A percentile compares a stretch with the other conserved stretches of the same genome.
phyloP scores from a whole-genome alignment of 2,113 vertebrate genomes.

The Brachionichthys hirsutus region DNA sequence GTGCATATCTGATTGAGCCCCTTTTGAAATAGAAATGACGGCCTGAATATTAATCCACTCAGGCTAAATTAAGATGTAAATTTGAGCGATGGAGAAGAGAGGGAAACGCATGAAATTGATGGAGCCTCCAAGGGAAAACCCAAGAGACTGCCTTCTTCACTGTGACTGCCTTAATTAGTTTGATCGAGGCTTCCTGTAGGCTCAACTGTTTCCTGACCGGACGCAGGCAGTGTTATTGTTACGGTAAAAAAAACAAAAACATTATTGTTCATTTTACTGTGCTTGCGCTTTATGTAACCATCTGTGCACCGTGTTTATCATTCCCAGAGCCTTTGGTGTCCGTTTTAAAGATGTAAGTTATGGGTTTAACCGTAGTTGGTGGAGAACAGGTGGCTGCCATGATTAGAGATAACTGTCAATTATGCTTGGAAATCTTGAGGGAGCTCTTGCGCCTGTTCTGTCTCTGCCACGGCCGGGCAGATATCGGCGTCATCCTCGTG shows the following conservation, averaged over 20 bases:
- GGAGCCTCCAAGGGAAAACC: conserved; percentile 29
- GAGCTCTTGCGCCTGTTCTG: conserved; percentile 50
- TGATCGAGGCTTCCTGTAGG: conserved; percentile 21
- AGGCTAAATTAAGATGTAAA: conserved; percentile 56
- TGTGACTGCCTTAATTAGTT: conserved; percentile 45
- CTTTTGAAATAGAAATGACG: conserved; percentile 59
- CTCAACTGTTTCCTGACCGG: conserved; percentile 32
- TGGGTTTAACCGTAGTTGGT: conserved; percentile 50
- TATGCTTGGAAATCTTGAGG: conserved; percentile 56
- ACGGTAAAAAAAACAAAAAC: conserved; percentile 22
- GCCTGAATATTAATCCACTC: conserved; percentile 56
- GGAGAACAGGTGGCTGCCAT: conserved; percentile 70
- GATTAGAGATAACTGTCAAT: conserved; percentile 70
- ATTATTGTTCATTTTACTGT: conserved; percentile 31
- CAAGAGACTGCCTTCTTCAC: conserved; percentile 10
- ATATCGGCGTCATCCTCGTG: conserved; percentile 36
- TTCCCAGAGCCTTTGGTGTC: conserved; percentile 42
- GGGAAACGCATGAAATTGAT: conserved; percentile 55
- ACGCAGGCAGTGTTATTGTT: conserved; percentile 15
- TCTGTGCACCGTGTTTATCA: conserved; percentile 62
- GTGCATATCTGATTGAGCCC: conserved; percentile 60
- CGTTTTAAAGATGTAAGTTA: conserved; percentile 54
- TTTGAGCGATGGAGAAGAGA: conserved; percentile 30
- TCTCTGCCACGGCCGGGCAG: conserved; percentile 28
- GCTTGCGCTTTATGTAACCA: conserved; percentile 47